phyloP scores from a whole-genome alignment of 2,888 invertebrate species.

The Cosmopolites sordidus region DNA sequence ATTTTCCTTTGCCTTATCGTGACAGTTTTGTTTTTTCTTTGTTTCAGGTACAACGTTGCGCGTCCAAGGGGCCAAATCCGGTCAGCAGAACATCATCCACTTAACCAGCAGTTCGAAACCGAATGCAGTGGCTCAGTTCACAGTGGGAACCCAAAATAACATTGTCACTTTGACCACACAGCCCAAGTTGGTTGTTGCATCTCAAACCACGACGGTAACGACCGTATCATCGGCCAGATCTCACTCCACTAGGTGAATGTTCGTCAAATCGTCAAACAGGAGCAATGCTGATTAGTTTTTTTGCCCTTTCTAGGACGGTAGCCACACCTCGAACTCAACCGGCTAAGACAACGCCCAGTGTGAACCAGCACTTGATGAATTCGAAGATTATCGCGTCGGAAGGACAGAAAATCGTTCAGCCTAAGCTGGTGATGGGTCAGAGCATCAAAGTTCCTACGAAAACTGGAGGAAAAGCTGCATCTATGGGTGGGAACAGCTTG shows the following conservation, averaged over 20 bases:
- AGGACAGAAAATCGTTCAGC: constrained; percentile 37
- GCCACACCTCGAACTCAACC: constrained; percentile 33
- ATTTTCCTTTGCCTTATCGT: too few species aligned
- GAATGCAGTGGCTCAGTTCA: constrained; percentile 47
- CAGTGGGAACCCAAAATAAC: constrained; percentile 53
- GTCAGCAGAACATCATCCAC: constrained; percentile 52
- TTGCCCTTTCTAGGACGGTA: constrained; percentile 13
- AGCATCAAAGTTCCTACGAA: constrained; percentile 38
- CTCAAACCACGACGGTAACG: constrained; percentile 35
- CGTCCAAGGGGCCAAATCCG: constrained; percentile 49
- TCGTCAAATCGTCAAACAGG: too few species aligned
- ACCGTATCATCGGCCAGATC: constrained; percentile 28
- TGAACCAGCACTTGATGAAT: constrained; percentile 48
- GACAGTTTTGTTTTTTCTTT: neutral
- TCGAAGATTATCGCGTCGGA: constrained; percentile 49
- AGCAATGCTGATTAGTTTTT: too few species aligned
- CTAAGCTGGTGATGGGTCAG: constrained; percentile 36
- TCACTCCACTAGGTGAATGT: constrained; percentile 13
- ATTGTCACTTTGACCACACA: constrained; percentile 45
- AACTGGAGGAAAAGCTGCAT: constrained; percentile 36
- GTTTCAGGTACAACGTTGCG: constrained; percentile 48
- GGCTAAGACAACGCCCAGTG: constrained; percentile 37
- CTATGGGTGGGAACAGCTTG: constrained; percentile 32
- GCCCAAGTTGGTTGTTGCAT: constrained; percentile 44
- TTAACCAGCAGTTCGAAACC: constrained; percentile 47